These are phyloP conservation scores for Gnathonemus echidnorhynchus DNA, from an alignment of 2,113 vertebrate genomes.

Conservation along the genomic window DNA sequence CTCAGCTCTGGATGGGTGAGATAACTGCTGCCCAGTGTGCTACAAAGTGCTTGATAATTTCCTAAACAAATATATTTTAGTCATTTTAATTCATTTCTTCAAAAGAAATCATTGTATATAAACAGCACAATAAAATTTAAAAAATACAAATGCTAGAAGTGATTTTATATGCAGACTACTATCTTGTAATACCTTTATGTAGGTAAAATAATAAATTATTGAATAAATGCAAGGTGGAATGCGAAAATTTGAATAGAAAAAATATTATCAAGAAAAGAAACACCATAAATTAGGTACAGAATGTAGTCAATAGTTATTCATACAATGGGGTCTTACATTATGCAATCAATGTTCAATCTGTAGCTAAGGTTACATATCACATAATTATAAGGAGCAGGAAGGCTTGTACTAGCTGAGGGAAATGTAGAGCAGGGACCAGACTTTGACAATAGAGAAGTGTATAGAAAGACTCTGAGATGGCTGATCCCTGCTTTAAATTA, in stretches of 20 bases:
- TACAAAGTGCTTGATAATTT: not conserved
- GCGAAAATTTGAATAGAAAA: not conserved
- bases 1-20: not conserved
- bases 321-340: not conserved
- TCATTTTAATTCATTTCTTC: not conserved
- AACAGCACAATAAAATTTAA: not conserved
- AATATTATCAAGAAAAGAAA: not conserved
- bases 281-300: not conserved
- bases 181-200: not conserved
- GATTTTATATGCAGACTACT: not conserved
- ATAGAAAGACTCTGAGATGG: not conserved
- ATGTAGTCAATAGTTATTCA: not conserved
- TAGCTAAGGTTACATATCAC: not conserved
- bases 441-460: not conserved
- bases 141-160: not conserved
- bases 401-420: not conserved
- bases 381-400: not conserved
- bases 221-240: not conserved
- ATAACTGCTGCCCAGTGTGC: not conserved
- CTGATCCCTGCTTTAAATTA: slow-evolving; percentile 1
- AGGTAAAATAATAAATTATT: not conserved
- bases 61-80: not conserved
- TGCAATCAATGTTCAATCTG: not conserved
- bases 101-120: not conserved
- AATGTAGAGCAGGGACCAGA: not conserved